Conservation (phyloP, 2,113 vertebrate genomes). For the Stegostoma tigrinum region DNA sequence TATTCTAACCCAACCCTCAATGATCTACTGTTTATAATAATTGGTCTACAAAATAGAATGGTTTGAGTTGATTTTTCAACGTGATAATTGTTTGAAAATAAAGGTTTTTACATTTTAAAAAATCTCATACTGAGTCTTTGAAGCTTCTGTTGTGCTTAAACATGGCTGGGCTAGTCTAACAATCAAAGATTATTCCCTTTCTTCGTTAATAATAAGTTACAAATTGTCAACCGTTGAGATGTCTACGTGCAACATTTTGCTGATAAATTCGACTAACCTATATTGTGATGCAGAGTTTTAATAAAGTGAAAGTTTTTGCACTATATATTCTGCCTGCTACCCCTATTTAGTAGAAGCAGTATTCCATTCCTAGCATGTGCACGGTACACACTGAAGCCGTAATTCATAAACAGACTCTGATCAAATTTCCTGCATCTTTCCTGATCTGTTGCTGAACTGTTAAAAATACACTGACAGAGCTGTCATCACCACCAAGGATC, state of each 20-base stretch:
- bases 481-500: not conserved
- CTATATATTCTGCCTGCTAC: not conserved
- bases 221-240: not conserved
- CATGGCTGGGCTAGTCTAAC: not conserved
- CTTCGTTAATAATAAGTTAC: not conserved
- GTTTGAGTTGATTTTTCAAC: too few species aligned
- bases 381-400: not conserved
- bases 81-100: too few species aligned
- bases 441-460: not conserved
- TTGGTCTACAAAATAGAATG: too few species aligned
- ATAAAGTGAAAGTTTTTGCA: not conserved
- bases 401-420: slow-evolving; percentile 1
- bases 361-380: not conserved
- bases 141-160: not conserved
- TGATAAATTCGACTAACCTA: not conserved
- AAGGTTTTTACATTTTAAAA: too few species aligned
- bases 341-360: not conserved
- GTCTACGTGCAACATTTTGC: not conserved
- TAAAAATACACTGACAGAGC: slow-evolving; percentile 11
- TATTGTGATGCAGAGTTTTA: not conserved
- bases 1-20: too few species aligned
- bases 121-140: not conserved
- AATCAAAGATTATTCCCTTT: not conserved
- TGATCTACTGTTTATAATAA: too few species aligned
- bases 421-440: slow-evolving; percentile 9